Base-by-base conservation (phyloP, 2,888 invertebrate species). In the Euzetes globulus region DNA sequence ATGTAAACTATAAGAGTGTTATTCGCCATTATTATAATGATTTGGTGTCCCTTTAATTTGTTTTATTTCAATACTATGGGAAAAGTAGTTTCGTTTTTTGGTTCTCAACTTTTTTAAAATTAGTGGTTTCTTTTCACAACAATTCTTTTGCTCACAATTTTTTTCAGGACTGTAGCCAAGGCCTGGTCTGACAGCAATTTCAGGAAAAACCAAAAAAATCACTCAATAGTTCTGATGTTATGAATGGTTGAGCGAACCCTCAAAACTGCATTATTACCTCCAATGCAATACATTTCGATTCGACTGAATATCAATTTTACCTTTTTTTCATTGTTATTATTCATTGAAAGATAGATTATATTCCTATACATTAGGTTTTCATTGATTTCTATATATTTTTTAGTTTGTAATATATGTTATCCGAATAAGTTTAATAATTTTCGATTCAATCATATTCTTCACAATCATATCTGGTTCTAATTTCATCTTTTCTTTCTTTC, bases 81-180 rank as follows among this genome's bases (percentile, higher is more conserved):
- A 25, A 58, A 58, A 58, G 58, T 58, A 58, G 25, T 58, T 58
- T 58, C 25, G 25, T 58, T 58, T 58, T 22, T 27, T 58, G 19
- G 52, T 58, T 58, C 58, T 58, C 25, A 58, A 58, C 58, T 27
- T 58, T 52, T 52, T 52, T 52, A 52, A 58, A 58, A 58, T 58
- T 58, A 58, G 58, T 27, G 27, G 58, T 58, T 52, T 58, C 58
- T 58, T 58, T 58, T n/a, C 25, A 27, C 25, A 58, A 19, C 27
- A 27, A 22, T 58, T 58, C 19, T 58, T 58, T 58, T 27, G 13
- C 58, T n/a, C n/a, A n/a, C n/a, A n/a, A 58, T 25, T 27, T 13
- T 11, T 25, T 58, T 19, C 25, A 13, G 58, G 25, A 58, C 52
- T 52, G 52, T 17, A 52, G 9, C 15, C 52, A 13, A 52, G 52